phyloP scores from a whole-genome alignment of 2,888 invertebrate species.

The Amphipoea lucens region DNA sequence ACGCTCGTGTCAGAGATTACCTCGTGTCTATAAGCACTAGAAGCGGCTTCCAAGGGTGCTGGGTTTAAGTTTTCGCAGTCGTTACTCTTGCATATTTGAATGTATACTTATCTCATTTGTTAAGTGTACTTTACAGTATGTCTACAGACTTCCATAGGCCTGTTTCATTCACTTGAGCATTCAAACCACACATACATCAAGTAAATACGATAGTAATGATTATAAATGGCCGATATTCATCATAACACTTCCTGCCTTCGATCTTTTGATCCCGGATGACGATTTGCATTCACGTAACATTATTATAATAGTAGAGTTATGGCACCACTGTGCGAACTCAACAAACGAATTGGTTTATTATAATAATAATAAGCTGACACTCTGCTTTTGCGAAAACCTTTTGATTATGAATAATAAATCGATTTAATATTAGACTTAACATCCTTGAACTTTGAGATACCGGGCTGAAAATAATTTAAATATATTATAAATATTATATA shows the following conservation, averaged over 20 bases:
- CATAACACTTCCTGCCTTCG: conserved; percentile 42
- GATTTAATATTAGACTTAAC: conserved; percentile 3
- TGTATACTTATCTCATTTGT: neutral
- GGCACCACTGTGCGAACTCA: neutral
- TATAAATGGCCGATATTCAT: conserved; percentile 45
- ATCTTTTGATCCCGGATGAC: conserved; percentile 65
- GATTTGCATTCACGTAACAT: conserved; percentile 57
- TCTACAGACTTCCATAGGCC: neutral
- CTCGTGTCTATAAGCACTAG: no score
- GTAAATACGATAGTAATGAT: conserved; percentile 37
- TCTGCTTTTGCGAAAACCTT: conserved; percentile 12
- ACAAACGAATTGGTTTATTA: conserved; percentile 29
- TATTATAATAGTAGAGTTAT: conserved; percentile 23
- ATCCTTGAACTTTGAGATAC: conserved; percentile 37
- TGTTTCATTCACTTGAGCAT: conserved; percentile 22
- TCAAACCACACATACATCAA: conserved; percentile 32
- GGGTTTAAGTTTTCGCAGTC: neutral
- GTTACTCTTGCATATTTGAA: neutral
- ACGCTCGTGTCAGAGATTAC: no score
- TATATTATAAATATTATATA: neutral
- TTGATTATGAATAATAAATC: neutral
- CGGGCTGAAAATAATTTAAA: conserved; percentile 5
- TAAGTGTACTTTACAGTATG: conserved; percentile 7
- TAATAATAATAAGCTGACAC: neutral
- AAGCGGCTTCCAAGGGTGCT: neutral